Percentiles rank a stretch among this genome's conserved stretches.
Evolutionary conservation across 2,797 vertebrate species (phyloP).

Genomic region (Myotis pilosus): DNA sequence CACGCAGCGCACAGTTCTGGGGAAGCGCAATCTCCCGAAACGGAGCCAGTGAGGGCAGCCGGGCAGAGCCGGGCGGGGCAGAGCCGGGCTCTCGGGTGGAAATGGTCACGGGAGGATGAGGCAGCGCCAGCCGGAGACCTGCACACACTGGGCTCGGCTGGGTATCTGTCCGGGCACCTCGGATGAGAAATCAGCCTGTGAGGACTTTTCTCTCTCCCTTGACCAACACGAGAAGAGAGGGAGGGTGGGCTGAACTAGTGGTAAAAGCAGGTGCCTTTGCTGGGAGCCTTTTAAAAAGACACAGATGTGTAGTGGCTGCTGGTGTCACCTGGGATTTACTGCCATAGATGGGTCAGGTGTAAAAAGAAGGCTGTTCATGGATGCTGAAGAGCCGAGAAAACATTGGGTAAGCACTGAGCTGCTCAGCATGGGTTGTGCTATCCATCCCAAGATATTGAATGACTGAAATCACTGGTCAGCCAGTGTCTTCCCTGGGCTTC

Average conservation of each 20-base stretch:
- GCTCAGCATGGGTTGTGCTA: background rate
- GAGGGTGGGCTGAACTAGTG: background rate
- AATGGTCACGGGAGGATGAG: background rate
- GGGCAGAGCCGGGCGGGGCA: background rate
- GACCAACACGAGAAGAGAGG: background rate
- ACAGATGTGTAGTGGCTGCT: background rate
- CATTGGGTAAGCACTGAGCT: background rate
- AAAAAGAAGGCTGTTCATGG: background rate
- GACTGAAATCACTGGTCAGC: background rate
- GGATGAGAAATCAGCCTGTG: rapidly evolving
- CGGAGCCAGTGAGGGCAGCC: background rate
- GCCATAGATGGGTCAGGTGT: slow-evolving; percentile 33
- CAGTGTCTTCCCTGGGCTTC: background rate
- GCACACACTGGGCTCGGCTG: rapidly evolving
- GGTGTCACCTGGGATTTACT: background rate
- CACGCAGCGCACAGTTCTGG: background rate
- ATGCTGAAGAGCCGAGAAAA: background rate
- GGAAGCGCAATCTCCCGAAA: background rate
- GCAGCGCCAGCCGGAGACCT: background rate
- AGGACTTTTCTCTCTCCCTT: background rate
- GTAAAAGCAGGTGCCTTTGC: background rate
- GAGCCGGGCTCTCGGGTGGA: no score
- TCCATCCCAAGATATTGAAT: background rate
- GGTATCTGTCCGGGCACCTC: no score
- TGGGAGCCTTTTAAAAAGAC: background rate